Conservation (phyloP, 2,888 invertebrate genomes). For the Leuctra nigra region DNA sequence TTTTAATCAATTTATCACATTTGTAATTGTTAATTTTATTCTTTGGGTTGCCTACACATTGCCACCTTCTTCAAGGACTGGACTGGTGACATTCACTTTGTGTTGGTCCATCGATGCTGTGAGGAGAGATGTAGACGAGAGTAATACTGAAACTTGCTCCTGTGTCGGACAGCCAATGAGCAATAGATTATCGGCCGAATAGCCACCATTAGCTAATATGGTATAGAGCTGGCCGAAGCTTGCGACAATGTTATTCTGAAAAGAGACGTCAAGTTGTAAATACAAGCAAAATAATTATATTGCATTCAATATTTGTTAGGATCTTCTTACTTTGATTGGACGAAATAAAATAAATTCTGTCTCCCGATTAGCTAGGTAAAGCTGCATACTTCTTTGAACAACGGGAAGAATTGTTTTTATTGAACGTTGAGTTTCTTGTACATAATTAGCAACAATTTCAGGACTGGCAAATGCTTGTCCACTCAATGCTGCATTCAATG, state of each 20-base stretch:
- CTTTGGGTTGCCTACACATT: too few species aligned
- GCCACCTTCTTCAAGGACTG: too few species aligned
- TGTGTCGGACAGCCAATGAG: conserved; percentile 87
- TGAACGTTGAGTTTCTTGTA: conserved; percentile 68
- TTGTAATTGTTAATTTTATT: too few species aligned
- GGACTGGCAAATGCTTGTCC: conserved; percentile 39
- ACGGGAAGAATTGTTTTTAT: conserved; percentile 74
- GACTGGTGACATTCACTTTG: too few species aligned
- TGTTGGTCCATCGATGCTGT: too few species aligned
- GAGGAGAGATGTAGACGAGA: too few species aligned
- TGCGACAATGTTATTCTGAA: conserved; percentile 80
- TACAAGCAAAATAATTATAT: neutral
- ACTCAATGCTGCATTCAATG: neutral
- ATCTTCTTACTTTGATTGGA: conserved; percentile 68
- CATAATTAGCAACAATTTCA: conserved; percentile 61
- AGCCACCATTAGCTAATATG: conserved; percentile 63
- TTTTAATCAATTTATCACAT: too few species aligned
- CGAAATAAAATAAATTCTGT: conserved; percentile 95
- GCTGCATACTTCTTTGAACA: conserved; percentile 83
- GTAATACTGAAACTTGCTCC: conserved; percentile 85
- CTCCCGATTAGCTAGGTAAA: conserved; percentile 93
- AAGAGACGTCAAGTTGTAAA: conserved; percentile 28
- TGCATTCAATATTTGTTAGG: neutral
- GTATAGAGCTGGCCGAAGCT: conserved; percentile 81
- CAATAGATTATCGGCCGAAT: conserved; percentile 71